Evolutionary conservation across 2,888 invertebrate species (phyloP).

Genomic region (Spisula subtruncata): DNA sequence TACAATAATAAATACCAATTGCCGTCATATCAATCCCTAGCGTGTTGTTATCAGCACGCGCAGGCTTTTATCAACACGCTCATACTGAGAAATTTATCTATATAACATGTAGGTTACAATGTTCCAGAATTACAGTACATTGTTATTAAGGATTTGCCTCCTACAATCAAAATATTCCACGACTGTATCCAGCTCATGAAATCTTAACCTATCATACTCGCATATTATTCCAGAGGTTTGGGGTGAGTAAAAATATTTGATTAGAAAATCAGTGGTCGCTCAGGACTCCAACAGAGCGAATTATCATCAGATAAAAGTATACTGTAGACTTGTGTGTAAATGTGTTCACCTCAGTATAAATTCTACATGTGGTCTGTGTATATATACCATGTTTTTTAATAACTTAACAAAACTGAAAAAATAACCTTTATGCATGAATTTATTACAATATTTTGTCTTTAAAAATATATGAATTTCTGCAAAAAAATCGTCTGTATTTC

Average conservation of each 20-base stretch:
- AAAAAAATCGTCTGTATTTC: too few species aligned
- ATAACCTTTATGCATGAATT: too few species aligned
- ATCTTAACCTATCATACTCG: background rate
- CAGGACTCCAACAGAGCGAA: background rate
- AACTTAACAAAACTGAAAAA: too few species aligned
- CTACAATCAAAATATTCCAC: background rate
- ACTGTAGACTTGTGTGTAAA: background rate
- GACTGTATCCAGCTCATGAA: background rate
- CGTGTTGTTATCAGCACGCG: too few species aligned
- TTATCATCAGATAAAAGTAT: background rate
- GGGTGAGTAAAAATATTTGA: background rate
- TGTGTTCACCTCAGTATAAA: background rate
- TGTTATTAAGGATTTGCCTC: background rate
- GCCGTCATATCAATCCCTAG: too few species aligned
- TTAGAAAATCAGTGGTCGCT: slow-evolving; percentile 14
- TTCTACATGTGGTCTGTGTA: background rate
- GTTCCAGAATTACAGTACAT: background rate
- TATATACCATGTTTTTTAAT: too few species aligned
- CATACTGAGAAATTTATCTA: background rate
- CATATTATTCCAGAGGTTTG: background rate
- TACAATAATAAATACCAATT: too few species aligned
- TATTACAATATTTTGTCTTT: too few species aligned
- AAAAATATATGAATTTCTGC: too few species aligned
- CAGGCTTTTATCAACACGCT: too few species aligned
- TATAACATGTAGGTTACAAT: background rate